These are phyloP conservation scores for Falco berigora DNA, from an alignment of 2,797 vertebrate species.

Conservation along the genomic window DNA sequence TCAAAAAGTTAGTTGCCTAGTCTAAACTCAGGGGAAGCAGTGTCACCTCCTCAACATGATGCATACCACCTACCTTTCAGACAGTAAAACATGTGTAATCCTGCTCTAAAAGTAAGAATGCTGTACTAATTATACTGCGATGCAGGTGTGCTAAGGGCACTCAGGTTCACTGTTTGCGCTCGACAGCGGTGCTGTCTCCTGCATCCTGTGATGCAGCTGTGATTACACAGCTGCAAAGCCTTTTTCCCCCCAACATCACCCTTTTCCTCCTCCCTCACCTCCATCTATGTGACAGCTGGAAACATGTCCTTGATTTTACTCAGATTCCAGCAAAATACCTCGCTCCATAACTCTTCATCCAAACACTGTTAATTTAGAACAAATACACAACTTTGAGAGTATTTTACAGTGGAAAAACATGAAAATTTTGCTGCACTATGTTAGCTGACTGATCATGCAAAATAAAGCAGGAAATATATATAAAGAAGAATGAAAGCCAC, in stretches of 20 bases:
- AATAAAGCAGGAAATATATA: background rate
- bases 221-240: background rate
- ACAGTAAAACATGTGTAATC: background rate
- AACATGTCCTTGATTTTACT: background rate
- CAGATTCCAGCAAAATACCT: background rate
- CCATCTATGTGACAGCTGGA: background rate
- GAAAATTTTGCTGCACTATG: background rate
- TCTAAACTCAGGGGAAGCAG: background rate
- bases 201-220: background rate
- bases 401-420: background rate
- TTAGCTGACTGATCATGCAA: background rate
- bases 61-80: background rate
- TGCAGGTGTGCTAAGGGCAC: slow-evolving; percentile 6
- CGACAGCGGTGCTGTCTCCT: background rate
- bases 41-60: background rate
- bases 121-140: background rate
- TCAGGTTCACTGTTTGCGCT: background rate
- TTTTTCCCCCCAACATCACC: background rate
- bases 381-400: background rate
- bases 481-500: background rate
- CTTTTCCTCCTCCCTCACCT: background rate
- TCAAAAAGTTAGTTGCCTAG: background rate
- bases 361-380: background rate
- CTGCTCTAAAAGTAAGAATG: background rate
- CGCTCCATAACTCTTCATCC: background rate